Base-by-base conservation (phyloP, 2,113 vertebrate species). In the Grammomys dolichurus region DNA sequence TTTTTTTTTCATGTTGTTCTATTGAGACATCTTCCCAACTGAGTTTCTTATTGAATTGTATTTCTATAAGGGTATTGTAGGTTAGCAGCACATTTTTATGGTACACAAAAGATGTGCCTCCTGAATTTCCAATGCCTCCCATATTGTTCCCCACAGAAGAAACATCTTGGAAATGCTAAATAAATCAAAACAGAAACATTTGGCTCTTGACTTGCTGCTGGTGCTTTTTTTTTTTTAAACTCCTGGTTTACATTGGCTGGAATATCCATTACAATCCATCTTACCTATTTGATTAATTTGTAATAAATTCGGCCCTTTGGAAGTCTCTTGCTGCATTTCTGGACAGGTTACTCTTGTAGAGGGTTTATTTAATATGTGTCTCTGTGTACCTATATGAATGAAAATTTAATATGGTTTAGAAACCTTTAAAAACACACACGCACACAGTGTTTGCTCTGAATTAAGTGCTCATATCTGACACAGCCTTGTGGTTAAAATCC, bases 31-130 rank as follows among this genome's bases (percentile, higher is more conserved):
- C 98, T 98, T 99, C 99, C 98, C 98, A 99, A 98, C 98, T 98
- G 99, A 98, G 98, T 99, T 99, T 98, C 98, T 99, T 98, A 98
- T 99, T 99, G 98, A 98, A 99, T 98, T 98, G 98, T 98, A 98
- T 99, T 99, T 99, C 99, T 99, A 98, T 99, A 98, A 98, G 98
- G 98, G 98, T 98, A 99, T 99, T 99, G 99, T 99, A 98, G 98
- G 98, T 98, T 99, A 99, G 98, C 98, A 98, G 98, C 98, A 98
- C 98, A 98, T 99, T 99, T 99, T 98, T 98, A 98, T 98, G 98
- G 97, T 98, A 98, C 98, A 99, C 99, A 99, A 99, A 99, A 99
- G 98, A 98, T 98, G 97, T 98, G 98, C 98, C 98, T 99, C 98
- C 98, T 98, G 98, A 99, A 98, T 99, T 99, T 99, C 98, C 98